Percentiles rank a stretch among this genome's conserved stretches.
phyloP scores from a whole-genome alignment of 2,888 invertebrate genomes.

The Macaria liturata region DNA sequence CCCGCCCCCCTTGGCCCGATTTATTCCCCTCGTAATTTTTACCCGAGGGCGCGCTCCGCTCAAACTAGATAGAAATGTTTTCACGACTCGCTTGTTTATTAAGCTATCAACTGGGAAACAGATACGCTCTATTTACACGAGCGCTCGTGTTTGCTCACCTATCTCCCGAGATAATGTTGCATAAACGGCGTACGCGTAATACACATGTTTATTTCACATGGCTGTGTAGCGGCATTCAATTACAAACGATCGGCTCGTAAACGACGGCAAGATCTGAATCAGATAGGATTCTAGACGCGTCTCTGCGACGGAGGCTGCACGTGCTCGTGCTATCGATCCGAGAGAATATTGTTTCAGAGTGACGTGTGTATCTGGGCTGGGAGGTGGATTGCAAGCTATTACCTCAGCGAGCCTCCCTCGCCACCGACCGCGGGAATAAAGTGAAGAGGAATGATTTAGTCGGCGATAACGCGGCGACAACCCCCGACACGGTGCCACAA shows the following conservation, averaged over 20 bases:
- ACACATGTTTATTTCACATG: conserved; percentile 58
- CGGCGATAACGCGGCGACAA: conserved; percentile 59
- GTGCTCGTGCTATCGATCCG: conserved; percentile 52
- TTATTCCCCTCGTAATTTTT: conserved; percentile 78
- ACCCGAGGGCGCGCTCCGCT: conserved; percentile 70
- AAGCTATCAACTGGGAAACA: conserved; percentile 76
- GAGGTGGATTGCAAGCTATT: conserved; percentile 70
- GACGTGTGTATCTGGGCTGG: conserved; percentile 59
- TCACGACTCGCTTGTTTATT: conserved; percentile 79
- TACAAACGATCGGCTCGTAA: conserved; percentile 49
- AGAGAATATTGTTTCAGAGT: conserved; percentile 69
- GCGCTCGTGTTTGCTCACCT: conserved; percentile 69
- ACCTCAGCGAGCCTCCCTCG: conserved; percentile 55
- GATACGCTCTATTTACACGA: conserved; percentile 75
- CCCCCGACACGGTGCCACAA: conserved; percentile 51
- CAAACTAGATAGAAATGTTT: conserved; percentile 78
- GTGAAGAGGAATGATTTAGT: conserved; percentile 75
- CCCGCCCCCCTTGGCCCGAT: conserved; percentile 59
- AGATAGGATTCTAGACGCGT: conserved; percentile 40
- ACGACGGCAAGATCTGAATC: conserved; percentile 27
- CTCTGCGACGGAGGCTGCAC: conserved; percentile 58
- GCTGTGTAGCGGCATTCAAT: conserved; percentile 57
- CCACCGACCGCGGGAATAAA: conserved; percentile 68
- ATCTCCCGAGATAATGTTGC: conserved; percentile 76
- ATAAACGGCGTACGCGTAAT: conserved; percentile 58